Evolutionary conservation across 2,113 vertebrate genomes (phyloP).

Genomic region (Rhadina sibilatrix): DNA sequence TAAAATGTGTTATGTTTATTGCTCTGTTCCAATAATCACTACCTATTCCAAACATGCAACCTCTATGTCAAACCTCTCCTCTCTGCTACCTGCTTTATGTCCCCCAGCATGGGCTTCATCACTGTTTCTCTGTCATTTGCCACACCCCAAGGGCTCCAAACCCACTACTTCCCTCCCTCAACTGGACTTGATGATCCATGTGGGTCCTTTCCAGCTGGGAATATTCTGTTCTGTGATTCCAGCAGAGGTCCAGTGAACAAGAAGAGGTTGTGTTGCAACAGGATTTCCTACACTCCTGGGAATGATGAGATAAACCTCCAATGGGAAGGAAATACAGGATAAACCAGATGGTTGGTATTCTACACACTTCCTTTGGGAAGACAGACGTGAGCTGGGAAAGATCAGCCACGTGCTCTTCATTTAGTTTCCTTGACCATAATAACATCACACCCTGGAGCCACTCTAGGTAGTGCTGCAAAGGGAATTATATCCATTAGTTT

Average conservation of each 20-base stretch:
- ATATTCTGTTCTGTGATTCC: background rate
- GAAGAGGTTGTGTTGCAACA: background rate
- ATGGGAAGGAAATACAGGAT: background rate
- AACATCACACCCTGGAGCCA: background rate
- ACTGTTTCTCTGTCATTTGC: background rate
- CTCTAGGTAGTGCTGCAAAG: background rate
- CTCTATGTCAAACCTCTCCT: background rate
- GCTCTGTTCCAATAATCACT: no score
- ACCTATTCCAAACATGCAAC: no score
- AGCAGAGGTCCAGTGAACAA: rapidly evolving
- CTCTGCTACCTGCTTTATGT: background rate
- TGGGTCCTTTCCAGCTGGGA: background rate
- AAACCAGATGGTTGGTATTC: background rate
- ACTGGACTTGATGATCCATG: background rate
- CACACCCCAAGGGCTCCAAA: background rate
- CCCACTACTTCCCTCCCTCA: background rate
- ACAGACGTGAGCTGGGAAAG: background rate
- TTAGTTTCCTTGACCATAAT: background rate
- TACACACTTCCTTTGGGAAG: background rate
- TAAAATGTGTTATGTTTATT: no score
- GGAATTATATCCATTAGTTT: rapidly evolving
- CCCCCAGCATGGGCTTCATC: background rate
- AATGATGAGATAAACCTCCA: background rate
- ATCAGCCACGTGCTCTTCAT: rapidly evolving
- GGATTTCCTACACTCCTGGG: rapidly evolving